phyloP scores from a whole-genome alignment of 2,797 vertebrate genomes.

The Lagocephalus sceleratus region DNA sequence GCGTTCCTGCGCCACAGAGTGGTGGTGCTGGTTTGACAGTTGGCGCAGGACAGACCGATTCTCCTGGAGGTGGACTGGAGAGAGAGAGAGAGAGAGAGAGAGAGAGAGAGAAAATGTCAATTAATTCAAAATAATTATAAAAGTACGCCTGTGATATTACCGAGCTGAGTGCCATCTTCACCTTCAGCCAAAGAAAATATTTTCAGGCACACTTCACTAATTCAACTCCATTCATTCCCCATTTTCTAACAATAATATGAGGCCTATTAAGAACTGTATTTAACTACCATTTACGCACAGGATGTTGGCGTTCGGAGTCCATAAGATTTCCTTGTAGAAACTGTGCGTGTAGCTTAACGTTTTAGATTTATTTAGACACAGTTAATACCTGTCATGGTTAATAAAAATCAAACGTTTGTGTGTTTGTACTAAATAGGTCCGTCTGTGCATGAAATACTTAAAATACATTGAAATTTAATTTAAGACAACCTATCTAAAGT shows the following conservation, averaged over 20 bases:
- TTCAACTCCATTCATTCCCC: slow-evolving; percentile 29
- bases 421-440: too few species aligned
- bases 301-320: slow-evolving; percentile 17
- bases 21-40: slow-evolving; percentile 97
- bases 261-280: slow-evolving; percentile 22
- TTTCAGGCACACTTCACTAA: slow-evolving; percentile 20
- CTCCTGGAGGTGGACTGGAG: slow-evolving; percentile 90
- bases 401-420: not conserved
- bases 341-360: slow-evolving; percentile 48
- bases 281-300: slow-evolving; percentile 24
- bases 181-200: slow-evolving; percentile 9
- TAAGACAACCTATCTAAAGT: not conserved
- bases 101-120: not conserved
- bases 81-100: too few species aligned
- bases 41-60: slow-evolving; percentile 94
- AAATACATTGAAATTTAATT: not conserved
- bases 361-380: slow-evolving; percentile 1
- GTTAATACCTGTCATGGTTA: not conserved
- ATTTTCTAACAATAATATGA: slow-evolving; percentile 55
- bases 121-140: not conserved
- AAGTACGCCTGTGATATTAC: not conserved
- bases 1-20: slow-evolving; percentile 98
- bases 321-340: slow-evolving; percentile 26
- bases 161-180: not conserved
- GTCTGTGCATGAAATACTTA: too few species aligned